Base-by-base conservation (phyloP, 2,888 invertebrate genomes). In the Heliconius ismenius region DNA sequence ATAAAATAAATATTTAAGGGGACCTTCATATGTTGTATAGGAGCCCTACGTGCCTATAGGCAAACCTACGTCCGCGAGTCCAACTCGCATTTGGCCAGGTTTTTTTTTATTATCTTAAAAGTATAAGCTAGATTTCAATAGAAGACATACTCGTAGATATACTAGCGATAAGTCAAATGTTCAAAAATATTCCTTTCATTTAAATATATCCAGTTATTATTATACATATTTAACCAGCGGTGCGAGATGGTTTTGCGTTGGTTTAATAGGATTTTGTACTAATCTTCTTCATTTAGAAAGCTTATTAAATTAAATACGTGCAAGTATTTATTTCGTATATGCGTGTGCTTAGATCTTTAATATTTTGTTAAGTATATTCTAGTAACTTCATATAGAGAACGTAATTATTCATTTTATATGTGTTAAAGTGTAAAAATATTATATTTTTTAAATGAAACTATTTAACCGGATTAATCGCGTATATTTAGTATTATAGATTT, bases 251-350 rank as follows among this genome's bases (percentile, higher is more conserved):
- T 65, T 65, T 65, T 65, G n/a, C n/a, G 1, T n/a, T n/a, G 65
- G n/a, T 21, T n/a, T 65, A 65, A 36, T n/a, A 39, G n/a, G 65
- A 65, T 36, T 65, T 26, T 39, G 11, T 13, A 65, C 36, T 65
- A 65, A 65, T 65, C 36, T 39, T 63, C 63, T 28, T 21, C n/a
- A 39, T 65, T 65, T 36, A 24, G 36, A 21, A 36, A 13, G 36
- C 36, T 62, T 65, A 65, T 65, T 39, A 36, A 36, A 64, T 32
- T 36, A 64, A 65, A 65, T 65, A n/a, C 36, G n/a, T 13, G 36
- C 4, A 36, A 65, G n/a, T 67, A 24, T 39, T 67, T 67, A 39
- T 39, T n/a, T 24, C 6, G 36, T n/a, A 26, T 62, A 15, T 4
- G 62, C 62, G 62, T 62, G 62, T 26, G 13, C 24, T 62, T 26